Evolutionary conservation across 2,888 invertebrate species (phyloP), one percentile per base, ranked within the genome.

Genomic region (Timema cristinae): DNA sequence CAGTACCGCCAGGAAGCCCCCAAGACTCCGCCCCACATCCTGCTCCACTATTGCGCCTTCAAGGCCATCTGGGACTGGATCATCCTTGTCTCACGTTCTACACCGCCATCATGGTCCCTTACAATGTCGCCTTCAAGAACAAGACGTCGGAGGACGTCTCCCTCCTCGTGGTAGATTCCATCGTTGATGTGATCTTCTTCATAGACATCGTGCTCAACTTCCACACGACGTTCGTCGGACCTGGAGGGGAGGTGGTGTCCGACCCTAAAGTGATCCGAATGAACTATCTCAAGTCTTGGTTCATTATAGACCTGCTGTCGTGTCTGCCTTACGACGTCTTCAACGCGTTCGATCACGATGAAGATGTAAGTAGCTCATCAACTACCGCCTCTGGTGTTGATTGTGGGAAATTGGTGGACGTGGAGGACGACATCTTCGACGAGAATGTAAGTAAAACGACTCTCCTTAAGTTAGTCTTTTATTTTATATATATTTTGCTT

Each of bases 51-150:
- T 88, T 98, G 98, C 89, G 96, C 98, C 81, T 98, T 98, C 89
- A 96, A 98, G 88, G 94, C 95, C 80, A 95, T 96, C 83, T 98
- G 98, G 97, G 98, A 98, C 88, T 99, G 99, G 99, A 95, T 99
- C 84, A 99, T 99, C 84, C 90, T 99, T 95, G 97, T 86, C 90
- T 99, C 83, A 99, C 99, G 80, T 98, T 99, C 89, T 99, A 99
- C 89, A 99, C 99, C 79, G 98, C 97, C 82, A 95, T 97, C 84
- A 86, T 89, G 95, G 98, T 98, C 81, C 99, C 99, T 78, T 99
- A 97, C 88, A 99, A 99, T 86, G 98, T 98, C 81, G 98, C 99
- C 83, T 99, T 99, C 89, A 97, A 98, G 87, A 98, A 97, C 87
- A 98, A 98, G 86, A 98, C 97, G 78, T 94, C 95, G 83, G 96